Evolutionary conservation across 2,113 vertebrate genomes (phyloP).

Genomic region (Paracyprichromis sp.): DNA sequence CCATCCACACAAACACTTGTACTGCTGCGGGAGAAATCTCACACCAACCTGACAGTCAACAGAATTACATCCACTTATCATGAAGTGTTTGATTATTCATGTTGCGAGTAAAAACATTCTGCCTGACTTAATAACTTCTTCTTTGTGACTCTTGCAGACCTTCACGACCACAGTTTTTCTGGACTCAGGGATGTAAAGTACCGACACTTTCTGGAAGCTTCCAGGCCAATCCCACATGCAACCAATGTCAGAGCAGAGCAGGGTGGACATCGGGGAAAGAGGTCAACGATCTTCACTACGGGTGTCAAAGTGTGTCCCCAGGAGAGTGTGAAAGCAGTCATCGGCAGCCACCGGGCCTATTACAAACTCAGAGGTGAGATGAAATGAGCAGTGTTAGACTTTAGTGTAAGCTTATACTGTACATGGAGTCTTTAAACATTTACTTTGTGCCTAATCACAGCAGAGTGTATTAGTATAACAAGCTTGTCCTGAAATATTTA

Average conservation of each 20-base stretch:
- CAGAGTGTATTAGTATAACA: not conserved
- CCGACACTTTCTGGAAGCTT: slow-evolving; percentile 67
- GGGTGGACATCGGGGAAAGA: slow-evolving; percentile 74
- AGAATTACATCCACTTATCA: not conserved
- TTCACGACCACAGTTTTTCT: slow-evolving; percentile 56
- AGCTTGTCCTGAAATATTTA: not conserved
- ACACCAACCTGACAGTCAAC: not conserved
- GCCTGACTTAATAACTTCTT: not conserved
- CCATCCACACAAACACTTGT: not conserved
- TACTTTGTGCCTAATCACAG: slow-evolving; percentile 1
- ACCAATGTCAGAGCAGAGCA: slow-evolving; percentile 69
- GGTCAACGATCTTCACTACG: slow-evolving; percentile 75
- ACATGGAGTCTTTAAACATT: not conserved
- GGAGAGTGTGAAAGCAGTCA: slow-evolving; percentile 81
- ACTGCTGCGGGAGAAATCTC: not conserved
- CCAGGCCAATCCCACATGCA: slow-evolving; percentile 62
- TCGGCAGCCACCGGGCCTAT: slow-evolving; percentile 84
- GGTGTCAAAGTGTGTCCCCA: slow-evolving; percentile 87
- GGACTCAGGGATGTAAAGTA: slow-evolving; percentile 76
- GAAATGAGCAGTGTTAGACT: not conserved
- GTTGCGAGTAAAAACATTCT: not conserved
- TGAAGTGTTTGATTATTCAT: not conserved
- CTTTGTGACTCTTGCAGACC: slow-evolving; percentile 67
- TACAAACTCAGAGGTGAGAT: slow-evolving; percentile 87
- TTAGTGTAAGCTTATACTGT: not conserved